These are phyloP conservation scores for Rhinolophus ferrumequinum DNA, from an alignment of 2,113 vertebrate genomes.

Conservation along the genomic window DNA sequence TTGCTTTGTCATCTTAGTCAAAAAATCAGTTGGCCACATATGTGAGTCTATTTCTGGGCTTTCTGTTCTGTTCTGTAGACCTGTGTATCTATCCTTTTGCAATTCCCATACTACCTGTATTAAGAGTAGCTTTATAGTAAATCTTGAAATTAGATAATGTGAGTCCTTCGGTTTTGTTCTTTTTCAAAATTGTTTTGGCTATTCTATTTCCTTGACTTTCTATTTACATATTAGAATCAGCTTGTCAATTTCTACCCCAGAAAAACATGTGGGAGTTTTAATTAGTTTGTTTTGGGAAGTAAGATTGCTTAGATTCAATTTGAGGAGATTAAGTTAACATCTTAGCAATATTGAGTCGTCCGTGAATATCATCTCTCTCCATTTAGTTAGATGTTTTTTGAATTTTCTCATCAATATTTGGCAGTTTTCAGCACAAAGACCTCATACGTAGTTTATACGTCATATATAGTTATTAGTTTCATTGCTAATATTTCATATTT, in stretches of 20 bases:
- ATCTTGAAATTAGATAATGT: background rate
- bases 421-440: background rate
- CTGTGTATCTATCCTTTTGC: background rate
- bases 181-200: conserved; percentile 20
- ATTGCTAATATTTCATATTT: background rate
- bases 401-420: background rate
- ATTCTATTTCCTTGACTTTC: background rate
- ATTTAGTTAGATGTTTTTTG: conserved; percentile 3
- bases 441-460: background rate
- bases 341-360: background rate
- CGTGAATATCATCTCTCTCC: background rate
- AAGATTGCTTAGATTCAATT: background rate
- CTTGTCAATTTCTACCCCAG: background rate
- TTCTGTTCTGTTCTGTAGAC: background rate
- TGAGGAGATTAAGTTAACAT: background rate
- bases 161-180: background rate
- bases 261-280: background rate
- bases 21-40: background rate
- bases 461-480: background rate
- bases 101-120: background rate
- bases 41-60: background rate
- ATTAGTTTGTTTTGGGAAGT: background rate
- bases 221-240: background rate
- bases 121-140: background rate
- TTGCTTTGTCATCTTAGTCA: background rate